These are phyloP conservation scores for Scotopteryx bipunctaria DNA, from an alignment of 2,888 invertebrate genomes.

Conservation along the genomic window DNA sequence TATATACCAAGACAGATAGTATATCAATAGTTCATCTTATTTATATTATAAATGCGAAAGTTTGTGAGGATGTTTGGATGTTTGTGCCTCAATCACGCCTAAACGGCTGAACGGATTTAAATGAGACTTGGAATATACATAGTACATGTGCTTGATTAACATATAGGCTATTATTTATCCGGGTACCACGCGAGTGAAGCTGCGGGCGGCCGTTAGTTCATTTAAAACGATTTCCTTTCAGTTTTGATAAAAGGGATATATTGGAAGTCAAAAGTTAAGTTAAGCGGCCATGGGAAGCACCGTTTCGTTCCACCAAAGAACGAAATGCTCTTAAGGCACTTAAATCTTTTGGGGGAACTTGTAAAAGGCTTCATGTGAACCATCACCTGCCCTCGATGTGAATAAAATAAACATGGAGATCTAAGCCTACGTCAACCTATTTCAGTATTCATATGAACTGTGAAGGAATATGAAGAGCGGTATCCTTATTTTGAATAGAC, in stretches of 20 bases:
- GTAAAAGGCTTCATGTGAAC: conserved; percentile 56
- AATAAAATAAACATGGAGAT: conserved; percentile 44
- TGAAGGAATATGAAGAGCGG: not conserved
- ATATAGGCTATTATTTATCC: too few species aligned
- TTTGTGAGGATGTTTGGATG: too few species aligned
- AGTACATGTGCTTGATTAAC: too few species aligned
- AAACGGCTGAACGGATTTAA: too few species aligned
- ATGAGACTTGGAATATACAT: too few species aligned
- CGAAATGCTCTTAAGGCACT: conserved; percentile 46
- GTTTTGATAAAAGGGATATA: conserved; percentile 14
- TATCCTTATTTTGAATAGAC: too few species aligned
- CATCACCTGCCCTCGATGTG: conserved; percentile 46
- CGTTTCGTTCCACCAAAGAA: conserved; percentile 37
- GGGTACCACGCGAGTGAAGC: too few species aligned
- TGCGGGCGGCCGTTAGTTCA: too few species aligned
- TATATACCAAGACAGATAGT: too few species aligned
- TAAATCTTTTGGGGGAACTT: conserved; percentile 50
- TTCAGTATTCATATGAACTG: conserved; percentile 10
- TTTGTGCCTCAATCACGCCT: too few species aligned
- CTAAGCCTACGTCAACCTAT: conserved; percentile 20
- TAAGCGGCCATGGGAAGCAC: conserved; percentile 32
- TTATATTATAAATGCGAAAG: too few species aligned
- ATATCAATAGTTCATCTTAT: too few species aligned
- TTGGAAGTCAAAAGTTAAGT: conserved; percentile 29
- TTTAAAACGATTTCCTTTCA: conserved; percentile 4